Evolutionary conservation across 2,888 invertebrate genomes (phyloP).

Genomic region (Nomada fabriciana): DNA sequence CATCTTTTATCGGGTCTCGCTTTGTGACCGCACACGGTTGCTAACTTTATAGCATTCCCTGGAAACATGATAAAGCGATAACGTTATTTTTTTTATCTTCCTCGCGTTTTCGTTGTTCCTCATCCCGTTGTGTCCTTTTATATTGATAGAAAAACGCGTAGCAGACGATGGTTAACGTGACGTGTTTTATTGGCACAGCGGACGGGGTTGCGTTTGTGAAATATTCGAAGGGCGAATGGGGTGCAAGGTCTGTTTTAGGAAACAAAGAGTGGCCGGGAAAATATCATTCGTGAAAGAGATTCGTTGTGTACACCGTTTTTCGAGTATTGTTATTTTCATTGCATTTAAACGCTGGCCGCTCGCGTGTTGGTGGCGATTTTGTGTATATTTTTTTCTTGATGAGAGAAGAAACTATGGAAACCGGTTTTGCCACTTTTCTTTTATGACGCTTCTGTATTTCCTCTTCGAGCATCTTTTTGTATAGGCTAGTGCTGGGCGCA

Average conservation of each 20-base stretch:
- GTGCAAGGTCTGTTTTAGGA: not conserved
- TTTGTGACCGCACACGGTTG: not conserved
- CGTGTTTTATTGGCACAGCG: not conserved
- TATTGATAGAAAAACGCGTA: constrained; percentile 1
- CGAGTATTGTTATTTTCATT: not conserved
- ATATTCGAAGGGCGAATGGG: not conserved
- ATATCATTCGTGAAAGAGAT: not conserved
- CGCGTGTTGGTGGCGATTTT: no score
- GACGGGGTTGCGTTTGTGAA: not conserved
- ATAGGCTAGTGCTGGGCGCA: no score
- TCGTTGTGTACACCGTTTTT: not conserved
- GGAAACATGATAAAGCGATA: constrained; percentile 19
- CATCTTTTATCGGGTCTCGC: constrained; percentile 22
- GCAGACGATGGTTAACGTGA: not conserved
- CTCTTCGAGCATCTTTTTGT: no score
- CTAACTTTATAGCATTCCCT: not conserved
- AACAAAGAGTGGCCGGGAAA: not conserved
- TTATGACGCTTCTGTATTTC: no score
- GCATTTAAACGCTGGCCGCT: not conserved
- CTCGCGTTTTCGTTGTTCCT: not conserved
- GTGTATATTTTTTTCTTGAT: no score
- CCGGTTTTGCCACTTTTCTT: no score
- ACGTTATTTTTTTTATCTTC: not conserved
- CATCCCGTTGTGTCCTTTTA: not conserved
- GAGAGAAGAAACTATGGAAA: no score